Percentiles rank a stretch among this genome's conserved stretches.
These are phyloP conservation scores for Boloria euphrosyne DNA, from an alignment of 2,888 invertebrate genomes.

Conservation along the genomic window DNA sequence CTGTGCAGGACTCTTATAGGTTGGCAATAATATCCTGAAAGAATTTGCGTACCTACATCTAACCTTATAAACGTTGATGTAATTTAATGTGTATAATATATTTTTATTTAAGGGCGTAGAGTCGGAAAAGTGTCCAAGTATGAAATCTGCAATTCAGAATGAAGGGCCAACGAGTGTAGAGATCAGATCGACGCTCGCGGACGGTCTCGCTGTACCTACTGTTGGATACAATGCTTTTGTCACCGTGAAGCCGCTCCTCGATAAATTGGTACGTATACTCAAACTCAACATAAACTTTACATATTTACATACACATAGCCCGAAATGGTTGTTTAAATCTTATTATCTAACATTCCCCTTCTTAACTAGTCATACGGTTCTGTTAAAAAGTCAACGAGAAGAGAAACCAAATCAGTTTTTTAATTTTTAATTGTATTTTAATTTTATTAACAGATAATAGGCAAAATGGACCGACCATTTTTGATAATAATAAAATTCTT, in stretches of 20 bases:
- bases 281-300: too few species aligned
- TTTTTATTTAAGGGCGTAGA: constrained; percentile 88
- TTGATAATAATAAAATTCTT: too few species aligned
- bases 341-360: too few species aligned
- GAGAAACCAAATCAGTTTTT: too few species aligned
- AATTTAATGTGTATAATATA: constrained; percentile 20
- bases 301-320: too few species aligned
- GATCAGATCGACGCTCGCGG: constrained; percentile 90
- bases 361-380: too few species aligned
- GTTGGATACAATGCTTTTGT: constrained; percentile 93
- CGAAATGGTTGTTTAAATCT: too few species aligned
- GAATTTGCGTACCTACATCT: background rate
- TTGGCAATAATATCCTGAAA: background rate
- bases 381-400: too few species aligned
- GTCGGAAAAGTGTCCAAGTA: constrained; percentile 95
- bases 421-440: too few species aligned
- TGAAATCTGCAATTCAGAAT: constrained; percentile 86
- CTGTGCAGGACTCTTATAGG: background rate
- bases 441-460: too few species aligned
- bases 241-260: constrained; percentile 87
- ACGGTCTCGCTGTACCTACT: constrained; percentile 93
- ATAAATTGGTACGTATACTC: constrained; percentile 84
- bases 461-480: too few species aligned
- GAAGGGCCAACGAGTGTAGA: constrained; percentile 86
- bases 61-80: background rate